Conservation (phyloP, 2,797 vertebrate species). For the Micromesistius poutassou region DNA sequence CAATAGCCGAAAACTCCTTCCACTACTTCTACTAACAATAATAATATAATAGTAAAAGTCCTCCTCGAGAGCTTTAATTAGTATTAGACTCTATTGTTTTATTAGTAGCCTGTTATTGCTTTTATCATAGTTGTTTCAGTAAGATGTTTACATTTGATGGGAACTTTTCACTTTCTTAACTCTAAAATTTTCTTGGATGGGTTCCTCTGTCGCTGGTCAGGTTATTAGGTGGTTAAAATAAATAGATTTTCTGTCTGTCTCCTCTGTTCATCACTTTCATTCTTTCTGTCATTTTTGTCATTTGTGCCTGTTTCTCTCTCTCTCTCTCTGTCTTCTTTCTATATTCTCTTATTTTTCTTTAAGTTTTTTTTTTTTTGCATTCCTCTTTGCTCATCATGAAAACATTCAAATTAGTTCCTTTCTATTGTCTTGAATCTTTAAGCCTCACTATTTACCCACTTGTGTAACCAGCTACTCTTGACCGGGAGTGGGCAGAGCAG, state of each 20-base stretch:
- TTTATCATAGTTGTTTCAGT: not conserved
- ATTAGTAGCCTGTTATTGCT: not conserved
- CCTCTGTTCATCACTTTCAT: not conserved
- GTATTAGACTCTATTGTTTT: not conserved
- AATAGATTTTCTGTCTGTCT: not conserved
- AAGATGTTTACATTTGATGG: not conserved
- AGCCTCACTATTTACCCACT: not conserved
- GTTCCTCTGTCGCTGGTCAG: too few species aligned
- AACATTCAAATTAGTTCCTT: not conserved
- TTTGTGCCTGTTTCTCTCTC: not conserved
- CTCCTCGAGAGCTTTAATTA: not conserved
- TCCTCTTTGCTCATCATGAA: not conserved
- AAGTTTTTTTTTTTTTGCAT: not conserved
- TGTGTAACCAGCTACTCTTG: conserved; percentile 3
- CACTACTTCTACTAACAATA: not conserved
- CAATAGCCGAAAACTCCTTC: not conserved
- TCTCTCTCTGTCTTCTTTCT: too few species aligned
- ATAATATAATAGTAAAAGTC: not conserved
- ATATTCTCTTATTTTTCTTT: not conserved
- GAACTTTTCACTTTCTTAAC: not conserved
- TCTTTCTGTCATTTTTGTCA: not conserved
- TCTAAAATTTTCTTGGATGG: too few species aligned
- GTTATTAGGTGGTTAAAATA: not conserved
- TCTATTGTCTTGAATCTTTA: not conserved
- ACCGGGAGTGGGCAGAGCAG: conserved; percentile 35